Evolutionary conservation across 2,797 vertebrate genomes (phyloP).

Genomic region (Trichosurus vulpecula): DNA sequence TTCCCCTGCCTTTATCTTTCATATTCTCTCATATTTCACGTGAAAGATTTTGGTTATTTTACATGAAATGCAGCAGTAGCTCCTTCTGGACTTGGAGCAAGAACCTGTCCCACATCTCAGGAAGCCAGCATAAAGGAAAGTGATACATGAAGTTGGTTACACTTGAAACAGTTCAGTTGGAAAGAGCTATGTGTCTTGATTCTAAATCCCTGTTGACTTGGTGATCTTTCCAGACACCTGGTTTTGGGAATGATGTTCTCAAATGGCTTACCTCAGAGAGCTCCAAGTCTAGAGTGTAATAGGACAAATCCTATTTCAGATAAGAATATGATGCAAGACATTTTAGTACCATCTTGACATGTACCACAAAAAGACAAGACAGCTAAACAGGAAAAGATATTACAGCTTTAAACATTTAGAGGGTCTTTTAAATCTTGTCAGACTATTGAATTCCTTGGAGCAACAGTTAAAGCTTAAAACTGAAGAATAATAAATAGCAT

Average conservation of each 20-base stretch:
- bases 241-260: neutral
- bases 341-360: slow-evolving; percentile 1
- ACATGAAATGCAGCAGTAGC: neutral
- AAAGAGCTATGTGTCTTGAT: neutral
- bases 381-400: slow-evolving; percentile 36
- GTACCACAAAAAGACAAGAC: neutral
- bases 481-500: slow-evolving; percentile 36
- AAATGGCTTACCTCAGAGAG: neutral
- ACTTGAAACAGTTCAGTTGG: slow-evolving; percentile 49
- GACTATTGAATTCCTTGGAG: slow-evolving; percentile 24
- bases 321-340: neutral
- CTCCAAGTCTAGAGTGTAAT: neutral
- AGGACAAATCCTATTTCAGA: neutral
- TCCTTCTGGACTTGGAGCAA: slow-evolving; percentile 5
- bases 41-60: slow-evolving; percentile 27
- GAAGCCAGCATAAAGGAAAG: slow-evolving; percentile 27
- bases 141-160: slow-evolving; percentile 9
- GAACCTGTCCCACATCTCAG: slow-evolving; percentile 43
- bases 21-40: slow-evolving; percentile 16
- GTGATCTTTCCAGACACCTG: slow-evolving; percentile 29
- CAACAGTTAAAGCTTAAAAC: slow-evolving; percentile 56
- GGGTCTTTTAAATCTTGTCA: slow-evolving; percentile 47
- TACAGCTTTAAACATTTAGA: slow-evolving; percentile 42
- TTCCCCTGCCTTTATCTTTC: neutral
- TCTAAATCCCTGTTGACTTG: neutral